Evolutionary conservation across 2,888 invertebrate genomes (phyloP).

Genomic region (Argyresthia goedartella): DNA sequence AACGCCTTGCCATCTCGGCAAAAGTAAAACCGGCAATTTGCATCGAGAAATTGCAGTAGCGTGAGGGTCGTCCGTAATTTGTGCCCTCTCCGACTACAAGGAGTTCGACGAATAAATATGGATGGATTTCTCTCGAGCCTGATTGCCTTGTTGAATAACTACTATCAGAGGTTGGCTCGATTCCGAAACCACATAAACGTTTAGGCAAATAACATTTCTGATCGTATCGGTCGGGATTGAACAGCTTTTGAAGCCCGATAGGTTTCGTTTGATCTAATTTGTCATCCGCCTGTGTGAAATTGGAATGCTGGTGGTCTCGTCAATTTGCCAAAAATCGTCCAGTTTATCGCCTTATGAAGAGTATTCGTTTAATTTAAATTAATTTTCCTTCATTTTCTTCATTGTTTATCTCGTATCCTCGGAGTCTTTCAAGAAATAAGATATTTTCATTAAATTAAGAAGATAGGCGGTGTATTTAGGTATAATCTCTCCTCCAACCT

Average conservation of each 20-base stretch:
- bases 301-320: too few relatives aligned
- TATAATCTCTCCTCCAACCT: too few relatives aligned
- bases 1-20: conserved; percentile 45
- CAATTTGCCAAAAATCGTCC: neutral
- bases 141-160: neutral
- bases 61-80: conserved; percentile 40
- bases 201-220: conserved; percentile 2
- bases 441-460: too few relatives aligned
- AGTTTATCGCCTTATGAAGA: too few relatives aligned
- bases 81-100: conserved; percentile 28
- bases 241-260: neutral
- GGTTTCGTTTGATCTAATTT: neutral
- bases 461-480: too few relatives aligned
- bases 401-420: too few relatives aligned
- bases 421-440: too few relatives aligned
- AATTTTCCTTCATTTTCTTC: too few relatives aligned
- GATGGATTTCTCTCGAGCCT: conserved; percentile 28
- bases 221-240: neutral
- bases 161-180: neutral
- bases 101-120: conserved; percentile 37
- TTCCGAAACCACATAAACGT: conserved; percentile 1
- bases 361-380: too few relatives aligned
- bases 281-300: neutral
- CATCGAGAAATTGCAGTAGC: conserved; percentile 48
- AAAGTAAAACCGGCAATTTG: conserved; percentile 58